Evolutionary conservation across 2,888 invertebrate species (phyloP), one percentile per base, ranked within the genome.

Genomic region (Keiferia lycopersicella): DNA sequence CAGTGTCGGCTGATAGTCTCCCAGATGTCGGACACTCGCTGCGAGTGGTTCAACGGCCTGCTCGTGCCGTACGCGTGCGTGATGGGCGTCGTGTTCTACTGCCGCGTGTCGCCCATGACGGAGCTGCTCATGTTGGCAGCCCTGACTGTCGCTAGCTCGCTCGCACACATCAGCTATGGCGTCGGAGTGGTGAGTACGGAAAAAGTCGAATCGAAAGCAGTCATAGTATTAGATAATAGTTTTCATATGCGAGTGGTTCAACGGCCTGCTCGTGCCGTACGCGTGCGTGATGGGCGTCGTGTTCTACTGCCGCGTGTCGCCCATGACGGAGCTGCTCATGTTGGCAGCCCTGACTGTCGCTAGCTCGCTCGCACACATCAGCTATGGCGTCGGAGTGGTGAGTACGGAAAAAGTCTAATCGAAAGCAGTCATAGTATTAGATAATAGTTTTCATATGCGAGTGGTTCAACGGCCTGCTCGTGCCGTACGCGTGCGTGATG

Each of bases 1-100:
- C 61, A 99, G 98, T 98, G 98, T 83, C 98, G 98, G 1, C 93
- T 99, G 71, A 99, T 99, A 74, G 98, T 99, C 65, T 95, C 98
- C 0, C 99, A 99, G 92, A 99, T 99, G 99, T 97, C 98, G 77
- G 95, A 95, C 81, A 98, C 97, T 0, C 94, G 96, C 30, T 97
- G 98, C 90, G 97, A 98, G 77, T 88, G 94, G 69, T 93, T 95
- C 81, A 97, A 98, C 85, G 93, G 93, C 85, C 91, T 96, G 77
- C 87, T 96, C 78, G 79, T 93, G 68, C 94, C 94, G 62, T 93
- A 94, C 71, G 86, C 90, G 51, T 77, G 92, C 4, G 92, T 88
- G 26, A 85, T 94, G 73, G 70, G 61, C 51, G 34, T 73, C 77
- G 69, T 93, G 61, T 75, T 92, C 18, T 72, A 88, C 50, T 84